Conservation (phyloP, 2,888 invertebrate species). For the Dyspetes luteomarginatus region DNA sequence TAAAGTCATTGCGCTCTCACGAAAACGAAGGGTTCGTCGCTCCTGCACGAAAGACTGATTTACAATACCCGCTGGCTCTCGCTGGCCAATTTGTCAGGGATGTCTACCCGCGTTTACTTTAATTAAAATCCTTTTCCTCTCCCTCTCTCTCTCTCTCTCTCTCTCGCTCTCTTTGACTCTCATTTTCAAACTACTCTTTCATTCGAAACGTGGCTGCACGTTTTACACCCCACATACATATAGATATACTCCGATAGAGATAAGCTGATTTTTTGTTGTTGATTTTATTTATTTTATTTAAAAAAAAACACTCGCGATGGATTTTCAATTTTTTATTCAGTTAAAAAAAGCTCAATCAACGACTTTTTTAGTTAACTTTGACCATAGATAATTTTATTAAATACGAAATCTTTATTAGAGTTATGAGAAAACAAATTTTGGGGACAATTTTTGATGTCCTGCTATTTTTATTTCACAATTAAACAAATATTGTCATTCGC, state of each 20-base stretch:
- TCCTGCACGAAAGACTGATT: conserved; percentile 64
- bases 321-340: no score
- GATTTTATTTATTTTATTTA: no score
- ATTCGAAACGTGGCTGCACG: conserved; percentile 58
- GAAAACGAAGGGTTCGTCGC: conserved; percentile 58
- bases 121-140: conserved; percentile 68
- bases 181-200: conserved; percentile 48
- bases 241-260: neutral
- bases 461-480: no score
- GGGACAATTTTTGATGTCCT: no score
- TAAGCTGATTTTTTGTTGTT: neutral
- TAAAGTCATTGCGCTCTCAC: conserved; percentile 57
- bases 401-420: neutral
- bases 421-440: no score
- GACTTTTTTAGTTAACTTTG: neutral
- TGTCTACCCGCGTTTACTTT: conserved; percentile 66
- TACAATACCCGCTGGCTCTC: conserved; percentile 67
- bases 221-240: conserved; percentile 26
- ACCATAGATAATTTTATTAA: neutral
- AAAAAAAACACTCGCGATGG: neutral
- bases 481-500: no score
- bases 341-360: no score
- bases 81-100: conserved; percentile 67
- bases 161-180: no score
- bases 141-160: no score